These are phyloP conservation scores for Pollenia angustigena DNA, from an alignment of 2,888 invertebrate genomes.

Conservation along the genomic window DNA sequence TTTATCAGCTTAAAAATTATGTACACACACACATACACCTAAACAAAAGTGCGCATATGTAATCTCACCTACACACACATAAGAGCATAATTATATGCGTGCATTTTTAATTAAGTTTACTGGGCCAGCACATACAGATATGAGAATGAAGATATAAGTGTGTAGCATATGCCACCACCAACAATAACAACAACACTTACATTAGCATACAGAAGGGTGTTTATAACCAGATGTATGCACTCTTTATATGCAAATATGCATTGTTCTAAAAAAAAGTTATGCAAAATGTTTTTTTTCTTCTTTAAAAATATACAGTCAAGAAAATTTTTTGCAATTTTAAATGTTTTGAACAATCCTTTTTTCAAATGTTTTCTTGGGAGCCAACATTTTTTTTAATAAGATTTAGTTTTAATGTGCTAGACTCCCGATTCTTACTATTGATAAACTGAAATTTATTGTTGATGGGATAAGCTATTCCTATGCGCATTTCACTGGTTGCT, in stretches of 20 bases:
- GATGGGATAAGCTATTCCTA: too few species aligned
- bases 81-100: conserved; percentile 68
- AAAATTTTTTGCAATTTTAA: too few species aligned
- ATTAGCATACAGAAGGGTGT: neutral
- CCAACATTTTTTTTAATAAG: too few species aligned
- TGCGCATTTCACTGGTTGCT: too few species aligned
- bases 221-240: neutral
- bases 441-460: too few species aligned
- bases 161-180: conserved; percentile 50
- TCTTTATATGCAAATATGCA: neutral
- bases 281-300: neutral
- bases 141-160: neutral
- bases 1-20: conserved; percentile 47
- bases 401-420: too few species aligned
- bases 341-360: too few species aligned
- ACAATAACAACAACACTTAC: neutral
- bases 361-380: too few species aligned
- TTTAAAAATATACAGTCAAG: neutral
- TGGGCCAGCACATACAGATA: conserved; percentile 64
- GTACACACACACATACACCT: conserved; percentile 1
- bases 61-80: neutral
- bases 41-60: neutral
- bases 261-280: neutral
- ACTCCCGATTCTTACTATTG: too few species aligned
- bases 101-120: conserved; percentile 76